A percentile compares a stretch with the other conserved stretches of the same genome.
Evolutionary conservation across 2,113 vertebrate genomes (phyloP).

Genomic region (Pachypanchax playfairii): DNA sequence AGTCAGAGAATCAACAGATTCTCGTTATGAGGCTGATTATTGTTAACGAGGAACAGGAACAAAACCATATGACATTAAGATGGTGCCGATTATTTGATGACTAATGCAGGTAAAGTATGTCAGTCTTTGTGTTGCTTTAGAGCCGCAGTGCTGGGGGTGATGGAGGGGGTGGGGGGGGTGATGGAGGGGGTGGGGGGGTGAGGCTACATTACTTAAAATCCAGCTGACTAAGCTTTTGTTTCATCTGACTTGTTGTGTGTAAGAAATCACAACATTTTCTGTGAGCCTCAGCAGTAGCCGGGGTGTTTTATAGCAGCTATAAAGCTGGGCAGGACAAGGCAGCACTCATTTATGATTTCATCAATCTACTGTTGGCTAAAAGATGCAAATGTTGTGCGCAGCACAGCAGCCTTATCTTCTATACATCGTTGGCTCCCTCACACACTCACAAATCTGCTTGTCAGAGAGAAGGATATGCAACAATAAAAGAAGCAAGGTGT

Average conservation of each 20-base stretch:
- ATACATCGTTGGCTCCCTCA: constrained; percentile 14
- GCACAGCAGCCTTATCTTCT: constrained; percentile 21
- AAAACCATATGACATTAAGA: no score
- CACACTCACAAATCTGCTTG: neutral
- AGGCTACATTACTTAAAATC: neutral
- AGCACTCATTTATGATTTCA: constrained; percentile 56
- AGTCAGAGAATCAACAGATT: no score
- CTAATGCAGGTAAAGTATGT: neutral
- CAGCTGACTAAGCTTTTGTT: constrained; percentile 4
- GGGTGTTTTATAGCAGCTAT: constrained; percentile 36
- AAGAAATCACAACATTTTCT: constrained; percentile 8
- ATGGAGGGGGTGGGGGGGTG: neutral
- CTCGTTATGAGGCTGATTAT: no score
- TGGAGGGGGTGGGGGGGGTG: neutral
- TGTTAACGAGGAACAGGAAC: no score
- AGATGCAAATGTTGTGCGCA: constrained; percentile 18
- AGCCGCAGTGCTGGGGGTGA: neutral
- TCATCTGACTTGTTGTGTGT: neutral
- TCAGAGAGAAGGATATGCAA: neutral
- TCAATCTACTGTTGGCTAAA: constrained; percentile 41
- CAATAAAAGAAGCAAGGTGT: neutral
- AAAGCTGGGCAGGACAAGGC: constrained; percentile 48
- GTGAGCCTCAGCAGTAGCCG: constrained; percentile 3
- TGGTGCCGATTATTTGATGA: no score
- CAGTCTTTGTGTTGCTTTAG: neutral